Evolutionary conservation across 2,888 invertebrate genomes (phyloP).

Genomic region (Parapristionchus giblindavisi): DNA sequence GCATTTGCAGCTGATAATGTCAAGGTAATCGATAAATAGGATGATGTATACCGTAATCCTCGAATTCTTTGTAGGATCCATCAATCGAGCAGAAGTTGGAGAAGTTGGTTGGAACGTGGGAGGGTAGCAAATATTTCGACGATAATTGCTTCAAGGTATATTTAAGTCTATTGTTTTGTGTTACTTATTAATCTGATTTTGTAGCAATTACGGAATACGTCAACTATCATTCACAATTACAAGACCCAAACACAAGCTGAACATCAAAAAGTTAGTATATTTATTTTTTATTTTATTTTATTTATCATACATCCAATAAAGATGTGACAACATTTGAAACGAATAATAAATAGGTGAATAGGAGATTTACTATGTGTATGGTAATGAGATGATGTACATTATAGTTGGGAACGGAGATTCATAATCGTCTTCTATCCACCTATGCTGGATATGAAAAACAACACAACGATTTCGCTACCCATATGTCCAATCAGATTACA

Average conservation of each 20-base stretch:
- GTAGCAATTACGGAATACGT: constrained; percentile 82
- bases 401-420: constrained; percentile 58
- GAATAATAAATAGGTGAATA: too few species aligned
- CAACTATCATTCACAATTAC: constrained; percentile 66
- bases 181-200: too few species aligned
- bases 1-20: constrained; percentile 87
- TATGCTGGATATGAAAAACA: constrained; percentile 90
- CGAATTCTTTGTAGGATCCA: constrained; percentile 14
- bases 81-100: constrained; percentile 78
- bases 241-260: constrained; percentile 73
- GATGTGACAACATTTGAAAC: too few species aligned
- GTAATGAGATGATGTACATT: background rate
- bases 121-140: constrained; percentile 80
- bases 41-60: background rate
- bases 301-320: too few species aligned
- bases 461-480: constrained; percentile 91
- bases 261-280: constrained; percentile 81
- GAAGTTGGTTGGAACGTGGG: constrained; percentile 91
- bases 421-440: constrained; percentile 81
- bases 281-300: too few species aligned
- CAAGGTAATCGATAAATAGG: background rate
- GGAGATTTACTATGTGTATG: too few species aligned
- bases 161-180: background rate
- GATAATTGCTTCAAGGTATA: constrained; percentile 63
- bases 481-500: constrained; percentile 76